Base-by-base conservation (phyloP, 1,140 invertebrate genomes). In the Copidosoma floridanum region DNA sequence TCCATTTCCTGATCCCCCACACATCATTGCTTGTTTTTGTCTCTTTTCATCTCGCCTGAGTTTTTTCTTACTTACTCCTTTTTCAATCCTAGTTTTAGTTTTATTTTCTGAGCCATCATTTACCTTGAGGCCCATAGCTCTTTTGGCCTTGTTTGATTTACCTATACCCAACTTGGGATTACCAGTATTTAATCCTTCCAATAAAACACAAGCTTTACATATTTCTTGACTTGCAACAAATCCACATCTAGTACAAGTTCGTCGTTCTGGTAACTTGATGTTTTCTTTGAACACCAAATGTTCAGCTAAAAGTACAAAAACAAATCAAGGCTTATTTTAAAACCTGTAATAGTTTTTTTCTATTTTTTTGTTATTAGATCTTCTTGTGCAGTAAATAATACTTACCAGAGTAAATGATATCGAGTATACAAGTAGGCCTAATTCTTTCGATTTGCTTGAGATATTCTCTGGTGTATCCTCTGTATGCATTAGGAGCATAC, bases 401-500 rank as follows among this genome's bases (percentile, higher is more conserved):
- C 43, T 73, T 79, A 90, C 91, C 95, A 68, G 96, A 98, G 81
- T 97, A 92, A 68, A 99, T 96, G 44, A 99, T 96, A 77, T 99
- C 96, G 83, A 98, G 91, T 47, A 99, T 99, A 12, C 91, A 86
- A n/a, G 90, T 85, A 3, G 98, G 91, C 59, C 93, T 85, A 47
- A 98, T 89, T 81, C 92, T 92, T 77, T 99, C 98, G 66, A 99
- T 81, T 81, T 99, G 94, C 80, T 99, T 99, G 1, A 99, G 84
- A 68, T 93, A 91, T 16, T 91, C 86, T 70, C 97, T 82, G 3
- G 93, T 95, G 83, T 97, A 88, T 1, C 96, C 97, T 71, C 96
- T 84, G 76, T 99, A 99, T 0, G 98, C 95, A 84, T 99, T 97
- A 18, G 98, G 98, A 14, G 97, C 93, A 83, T 98, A 99, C 37